Percentiles rank a stretch among this genome's conserved stretches.
phyloP scores from a whole-genome alignment of 2,797 vertebrate genomes.

The Acropternis orthonyx region DNA sequence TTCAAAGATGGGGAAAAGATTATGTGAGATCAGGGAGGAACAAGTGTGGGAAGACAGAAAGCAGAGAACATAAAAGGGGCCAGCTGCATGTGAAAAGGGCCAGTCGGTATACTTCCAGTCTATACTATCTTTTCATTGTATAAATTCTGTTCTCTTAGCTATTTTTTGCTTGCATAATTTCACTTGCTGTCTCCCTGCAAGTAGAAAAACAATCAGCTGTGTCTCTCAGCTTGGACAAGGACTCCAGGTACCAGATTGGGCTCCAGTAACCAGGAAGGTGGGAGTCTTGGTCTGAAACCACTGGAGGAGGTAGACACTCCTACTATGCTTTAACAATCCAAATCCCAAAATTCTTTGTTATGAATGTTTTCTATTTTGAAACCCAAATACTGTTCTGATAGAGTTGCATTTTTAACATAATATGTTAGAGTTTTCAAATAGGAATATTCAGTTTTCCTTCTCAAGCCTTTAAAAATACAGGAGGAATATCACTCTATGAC shows the following conservation, averaged over 20 bases:
- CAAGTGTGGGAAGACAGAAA: neutral
- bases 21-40: neutral
- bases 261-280: neutral
- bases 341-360: neutral
- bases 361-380: neutral
- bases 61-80: neutral
- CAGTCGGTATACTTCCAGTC: neutral
- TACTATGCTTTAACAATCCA: neutral
- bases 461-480: neutral
- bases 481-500: neutral
- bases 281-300: neutral
- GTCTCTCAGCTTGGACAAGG: neutral
- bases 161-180: neutral
- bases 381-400: neutral
- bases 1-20: neutral
- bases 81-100: neutral
- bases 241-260: neutral
- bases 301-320: neutral
- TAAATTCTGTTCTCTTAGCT: neutral
- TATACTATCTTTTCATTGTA: neutral
- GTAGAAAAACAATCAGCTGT: neutral
- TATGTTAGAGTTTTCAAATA: neutral
- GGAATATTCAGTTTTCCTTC: neutral
- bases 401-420: neutral
- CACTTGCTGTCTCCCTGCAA: neutral